These are phyloP conservation scores for Choristoneura rosaceana DNA, from an alignment of 2,888 invertebrate genomes.

Conservation along the genomic window DNA sequence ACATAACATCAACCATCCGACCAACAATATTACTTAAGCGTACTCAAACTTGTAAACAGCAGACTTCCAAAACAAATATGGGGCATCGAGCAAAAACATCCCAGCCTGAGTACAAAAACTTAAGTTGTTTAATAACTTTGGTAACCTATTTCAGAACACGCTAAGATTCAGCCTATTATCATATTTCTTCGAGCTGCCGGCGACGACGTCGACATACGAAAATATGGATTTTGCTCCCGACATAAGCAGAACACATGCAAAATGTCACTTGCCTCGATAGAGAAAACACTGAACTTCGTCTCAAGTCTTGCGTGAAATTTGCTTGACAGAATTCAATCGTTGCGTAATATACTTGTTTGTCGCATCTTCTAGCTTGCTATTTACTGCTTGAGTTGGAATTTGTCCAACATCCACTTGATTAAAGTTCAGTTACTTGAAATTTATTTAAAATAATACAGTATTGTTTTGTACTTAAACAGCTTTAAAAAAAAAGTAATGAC, in stretches of 20 bases:
- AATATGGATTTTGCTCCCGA: conserved; percentile 1
- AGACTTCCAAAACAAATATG: conserved; percentile 15
- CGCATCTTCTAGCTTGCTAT: background rate
- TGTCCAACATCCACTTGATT: background rate
- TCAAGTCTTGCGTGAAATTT: conserved; percentile 11
- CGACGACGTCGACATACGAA: background rate
- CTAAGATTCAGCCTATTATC: conserved; percentile 45
- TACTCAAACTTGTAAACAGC: conserved; percentile 3
- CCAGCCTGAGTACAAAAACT: conserved; percentile 13
- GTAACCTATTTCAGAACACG: conserved; percentile 11
- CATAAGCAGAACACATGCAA: conserved; percentile 10
- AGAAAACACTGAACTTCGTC: conserved; percentile 7
- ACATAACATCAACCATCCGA: background rate
- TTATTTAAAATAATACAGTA: background rate
- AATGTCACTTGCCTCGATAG: conserved; percentile 3
- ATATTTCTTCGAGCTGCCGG: conserved; percentile 42
- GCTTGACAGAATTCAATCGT: conserved; percentile 13
- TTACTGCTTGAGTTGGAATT: conserved; percentile 17
- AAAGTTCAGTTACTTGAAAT: background rate
- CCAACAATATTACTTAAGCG: conserved; percentile 16
- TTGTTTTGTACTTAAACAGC: no score
- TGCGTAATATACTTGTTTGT: conserved; percentile 17
- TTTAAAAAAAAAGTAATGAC: no score
- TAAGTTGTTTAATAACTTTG: conserved; percentile 21
- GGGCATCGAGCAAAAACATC: conserved; percentile 6